phyloP scores from a whole-genome alignment of 2,113 vertebrate genomes.

The Rhea americana region DNA sequence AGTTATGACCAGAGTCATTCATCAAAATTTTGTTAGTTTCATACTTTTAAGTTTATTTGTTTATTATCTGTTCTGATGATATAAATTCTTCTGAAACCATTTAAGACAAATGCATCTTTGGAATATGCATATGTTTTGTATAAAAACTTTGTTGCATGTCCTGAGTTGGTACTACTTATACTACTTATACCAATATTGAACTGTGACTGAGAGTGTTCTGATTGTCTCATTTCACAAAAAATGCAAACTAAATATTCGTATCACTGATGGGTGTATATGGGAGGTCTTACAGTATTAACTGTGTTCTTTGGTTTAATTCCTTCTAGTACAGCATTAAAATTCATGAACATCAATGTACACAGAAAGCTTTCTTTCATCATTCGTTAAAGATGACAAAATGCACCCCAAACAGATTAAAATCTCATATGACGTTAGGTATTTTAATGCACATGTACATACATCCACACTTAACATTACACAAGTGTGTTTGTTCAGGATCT shows the following conservation, averaged over 20 bases:
- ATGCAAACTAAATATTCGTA: neutral
- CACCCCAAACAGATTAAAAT: conserved; percentile 1
- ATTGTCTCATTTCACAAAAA: neutral
- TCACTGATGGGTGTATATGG: neutral
- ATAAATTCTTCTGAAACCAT: neutral
- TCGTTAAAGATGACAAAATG: conserved; percentile 33
- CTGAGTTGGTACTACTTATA: neutral
- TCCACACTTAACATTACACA: neutral
- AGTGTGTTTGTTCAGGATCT: neutral
- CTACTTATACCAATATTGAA: neutral
- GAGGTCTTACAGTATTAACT: conserved; percentile 3
- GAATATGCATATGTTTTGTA: neutral
- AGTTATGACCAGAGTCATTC: neutral
- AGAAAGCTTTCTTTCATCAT: conserved; percentile 19
- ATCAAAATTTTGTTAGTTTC: neutral
- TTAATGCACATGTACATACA: neutral
- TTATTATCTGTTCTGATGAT: neutral
- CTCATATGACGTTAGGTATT: neutral
- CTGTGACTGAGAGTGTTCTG: neutral
- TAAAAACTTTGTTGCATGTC: neutral
- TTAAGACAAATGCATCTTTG: neutral
- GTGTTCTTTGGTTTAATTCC: conserved; percentile 33
- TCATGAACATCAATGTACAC: conserved; percentile 18
- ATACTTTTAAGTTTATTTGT: neutral
- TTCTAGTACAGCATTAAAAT: conserved; percentile 36